Evolutionary conservation across 2,113 vertebrate genomes (phyloP), one percentile per base, ranked within the genome.

Genomic region (Laticauda laticaudata): DNA sequence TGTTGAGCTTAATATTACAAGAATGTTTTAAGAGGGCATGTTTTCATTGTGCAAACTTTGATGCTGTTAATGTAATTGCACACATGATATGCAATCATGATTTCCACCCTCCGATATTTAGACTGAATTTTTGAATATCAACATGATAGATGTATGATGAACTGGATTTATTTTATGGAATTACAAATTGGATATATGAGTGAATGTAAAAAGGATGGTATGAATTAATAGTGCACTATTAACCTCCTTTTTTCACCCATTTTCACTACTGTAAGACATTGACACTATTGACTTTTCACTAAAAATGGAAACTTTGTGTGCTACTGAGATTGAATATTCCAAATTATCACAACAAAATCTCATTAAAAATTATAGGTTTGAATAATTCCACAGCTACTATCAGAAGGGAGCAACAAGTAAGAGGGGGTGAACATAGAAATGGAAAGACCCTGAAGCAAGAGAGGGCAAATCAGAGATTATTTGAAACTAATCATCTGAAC

Each of bases 1-100:
- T 39, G 93, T 93, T 23, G 55, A 12, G 10, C n/a, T 43, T 43
- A 56, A 43, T 55, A 57, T 57, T 94, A 95, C 90, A 86, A 61
- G 14, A 26, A 48, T 94, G 39, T 21, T 91, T 48, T 10, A 92
- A 96, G 94, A 55, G 20, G 21, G 34, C 3, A 10, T 34, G 86
- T 26, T 5, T 18, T 45, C 21, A 29, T 75, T 56, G 53, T 29
- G 21, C 53, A 45, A 7, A 7, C 8, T 53, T 45, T 34, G 23
- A 24, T 59, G 26, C 45, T 12, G 5, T 86, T 64, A 64, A 15
- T 54, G 48, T 18, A 87, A n/a, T 29, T 54, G 56, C 4, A 61
- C 3, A 45, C 54, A 8, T 8, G 18, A 21, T 24, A 20, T 6
- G 21, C 53, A 93, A 20, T 39, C 10, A 48, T 1, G 20, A 61